Evolutionary conservation across 2,888 invertebrate species (phyloP).

Genomic region (Agrotis segetum): DNA sequence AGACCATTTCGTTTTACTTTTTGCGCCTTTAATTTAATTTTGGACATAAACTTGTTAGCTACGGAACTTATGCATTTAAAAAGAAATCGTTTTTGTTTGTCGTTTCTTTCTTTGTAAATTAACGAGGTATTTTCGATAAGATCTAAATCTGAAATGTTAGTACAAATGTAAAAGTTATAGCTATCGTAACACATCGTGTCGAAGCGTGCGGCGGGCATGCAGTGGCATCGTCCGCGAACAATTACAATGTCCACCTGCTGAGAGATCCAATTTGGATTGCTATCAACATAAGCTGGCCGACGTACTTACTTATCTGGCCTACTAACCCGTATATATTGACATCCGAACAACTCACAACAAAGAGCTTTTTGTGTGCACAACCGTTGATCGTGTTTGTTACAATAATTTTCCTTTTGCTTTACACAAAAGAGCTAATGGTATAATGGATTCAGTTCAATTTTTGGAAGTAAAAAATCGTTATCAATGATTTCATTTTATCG

Average conservation of each 20-base stretch:
- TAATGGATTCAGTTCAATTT: slow-evolving; percentile 64
- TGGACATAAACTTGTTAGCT: slow-evolving; percentile 59
- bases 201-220: slow-evolving; percentile 34
- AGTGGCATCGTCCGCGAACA: slow-evolving; percentile 58
- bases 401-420: slow-evolving; percentile 65
- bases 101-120: slow-evolving; percentile 34
- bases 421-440: slow-evolving; percentile 66
- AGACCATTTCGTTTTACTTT: slow-evolving; percentile 68
- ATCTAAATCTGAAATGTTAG: slow-evolving; percentile 25
- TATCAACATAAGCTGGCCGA: slow-evolving; percentile 75
- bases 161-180: slow-evolving; percentile 12
- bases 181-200: slow-evolving; percentile 28
- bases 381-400: slow-evolving; percentile 67
- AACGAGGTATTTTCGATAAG: slow-evolving; percentile 28
- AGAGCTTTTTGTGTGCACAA: slow-evolving; percentile 74
- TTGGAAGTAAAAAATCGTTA: slow-evolving; percentile 67
- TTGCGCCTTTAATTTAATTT: slow-evolving; percentile 65
- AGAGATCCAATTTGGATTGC: slow-evolving; percentile 86
- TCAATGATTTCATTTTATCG: slow-evolving; percentile 49
- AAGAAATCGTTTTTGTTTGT: slow-evolving; percentile 43
- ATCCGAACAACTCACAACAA: slow-evolving; percentile 77
- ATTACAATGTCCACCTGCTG: slow-evolving; percentile 83
- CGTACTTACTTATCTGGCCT: slow-evolving; percentile 79
- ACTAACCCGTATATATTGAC: slow-evolving; percentile 82
- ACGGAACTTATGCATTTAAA: slow-evolving; percentile 49